Evolutionary conservation across 2,113 vertebrate genomes (phyloP), one percentile per base, ranked within the genome.

Genomic region (Aspidoscelis tigris): DNA sequence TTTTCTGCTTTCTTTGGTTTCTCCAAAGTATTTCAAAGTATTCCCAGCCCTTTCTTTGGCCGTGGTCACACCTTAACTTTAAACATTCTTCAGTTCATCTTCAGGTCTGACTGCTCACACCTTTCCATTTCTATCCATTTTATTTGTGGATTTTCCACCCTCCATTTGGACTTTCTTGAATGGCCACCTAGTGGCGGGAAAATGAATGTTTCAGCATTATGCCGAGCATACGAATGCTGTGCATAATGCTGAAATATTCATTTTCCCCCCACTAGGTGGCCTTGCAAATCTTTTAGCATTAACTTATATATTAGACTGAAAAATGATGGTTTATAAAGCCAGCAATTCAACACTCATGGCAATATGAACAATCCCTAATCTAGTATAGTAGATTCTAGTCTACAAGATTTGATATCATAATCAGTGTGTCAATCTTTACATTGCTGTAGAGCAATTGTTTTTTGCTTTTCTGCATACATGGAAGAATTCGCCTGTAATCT

Each of bases 221-320:
- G 43, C 18, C 1, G 33, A 33, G 33, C 33, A 53, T 14, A 14
- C 21, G 26, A 53, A 50, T 9, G 12, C 78, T 79, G 61, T 26
- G 10, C 44, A 16, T 24, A 24, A 65, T 20, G 24, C 53, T 76
- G 47, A 61, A 61, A 61, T 16, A 61, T 75, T 50, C 58, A 41
- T 24, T 41, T 76, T 83, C 18, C 14, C 53, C n/a, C 81, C 81
- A 83, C 81, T 83, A 55, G 81, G 44, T 76, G 74, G 74, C 82
- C 65, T 84, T 84, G 65, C 47, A 84, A 53, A 55, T 58, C 65
- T 44, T 21, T 41, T 66, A 24, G 22, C 14, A n/a, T 18, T 33
- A 14, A 18, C 20, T 1, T 73, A 39, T 26, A 58, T 39, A 5
- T 11, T 11, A 69, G 68, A 39, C 69, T 26, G 58, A 61, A 44